Conservation (phyloP, 2,113 vertebrate genomes). For the Nanger granti region DNA sequence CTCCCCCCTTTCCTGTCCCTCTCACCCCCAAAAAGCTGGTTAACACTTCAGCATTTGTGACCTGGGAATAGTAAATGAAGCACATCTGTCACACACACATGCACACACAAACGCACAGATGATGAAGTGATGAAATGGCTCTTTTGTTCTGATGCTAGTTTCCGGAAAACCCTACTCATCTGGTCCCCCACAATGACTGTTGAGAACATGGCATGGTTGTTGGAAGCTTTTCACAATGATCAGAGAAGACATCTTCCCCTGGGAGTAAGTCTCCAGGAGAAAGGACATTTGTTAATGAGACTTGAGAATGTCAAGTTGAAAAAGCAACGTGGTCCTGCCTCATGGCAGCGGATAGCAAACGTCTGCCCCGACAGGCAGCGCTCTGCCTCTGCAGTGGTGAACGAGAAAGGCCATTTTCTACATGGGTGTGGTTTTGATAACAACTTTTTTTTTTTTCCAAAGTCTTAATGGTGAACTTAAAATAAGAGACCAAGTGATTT, state of each 20-base stretch:
- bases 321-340: not conserved
- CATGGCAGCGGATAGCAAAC: rapidly evolving
- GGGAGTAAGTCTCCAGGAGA: not conserved
- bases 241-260: not conserved
- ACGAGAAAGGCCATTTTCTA: not conserved
- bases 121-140: not conserved
- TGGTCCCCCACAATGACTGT: not conserved
- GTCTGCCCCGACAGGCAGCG: rapidly evolving
- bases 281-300: not conserved
- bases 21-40: not conserved
- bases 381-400: not conserved
- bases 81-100: not conserved
- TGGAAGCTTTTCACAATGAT: not conserved
- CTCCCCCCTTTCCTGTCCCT: not conserved
- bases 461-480: not conserved
- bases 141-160: not conserved
- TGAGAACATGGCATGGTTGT: not conserved
- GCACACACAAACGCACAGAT: not conserved
- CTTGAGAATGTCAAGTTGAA: not conserved
- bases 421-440: not conserved
- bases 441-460: not conserved
- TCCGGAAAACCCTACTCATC: not conserved
- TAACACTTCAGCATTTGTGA: not conserved
- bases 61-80: not conserved
- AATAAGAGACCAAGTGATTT: not conserved